Evolutionary conservation across 2,113 vertebrate species (phyloP), one percentile per base, ranked within the genome.

Genomic region (Sarotherodon lohbergeri): DNA sequence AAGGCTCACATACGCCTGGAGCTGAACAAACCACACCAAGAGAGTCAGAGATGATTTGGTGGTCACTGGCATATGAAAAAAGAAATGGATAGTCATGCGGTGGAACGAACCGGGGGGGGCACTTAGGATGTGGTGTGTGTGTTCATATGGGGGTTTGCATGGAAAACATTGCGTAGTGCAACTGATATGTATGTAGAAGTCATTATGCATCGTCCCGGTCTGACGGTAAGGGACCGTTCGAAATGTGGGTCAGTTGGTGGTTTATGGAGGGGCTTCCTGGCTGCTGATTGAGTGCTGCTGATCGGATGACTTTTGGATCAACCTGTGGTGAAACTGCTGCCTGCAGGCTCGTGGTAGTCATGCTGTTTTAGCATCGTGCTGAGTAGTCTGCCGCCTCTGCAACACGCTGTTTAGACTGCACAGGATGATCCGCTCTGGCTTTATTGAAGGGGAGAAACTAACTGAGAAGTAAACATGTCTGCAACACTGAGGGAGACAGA

Each of bases 81-180:
- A 85, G 87, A 91, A 89, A 80, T 16, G 79, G 82, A 83, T 80
- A 82, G 88, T 87, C 82, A 85, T 91, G 90, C 13, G 57, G 88
- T 88, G 76, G 80, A 48, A 32, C 55, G 50, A 71, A 85, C 3
- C 9, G 24, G 41, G 50, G 73, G 83, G 91, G 86, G 61, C 29
- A 46, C 36, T 81, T 55, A 78, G 86, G 84, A 82, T 93, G 87
- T 90, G 89, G 92, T 59, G 81, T 43, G 86, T 85, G 86, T 32
- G 13, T 87, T 59, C 66, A 19, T 90, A 39, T 76, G 63, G 79
- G 81, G 81, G 88, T 88, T 81, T 86, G 89, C 63, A 91, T 94
- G 94, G 92, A 94, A 95, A 95, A 92, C 85, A 90, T 90, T 94
- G 89, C 91, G 84, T 86, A 88, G 79, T 90, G 83, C 86, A 22